Evolutionary conservation across 1,140 invertebrate genomes (phyloP), one percentile per base, ranked within the genome.

Genomic region (Lycorma delicatula): DNA sequence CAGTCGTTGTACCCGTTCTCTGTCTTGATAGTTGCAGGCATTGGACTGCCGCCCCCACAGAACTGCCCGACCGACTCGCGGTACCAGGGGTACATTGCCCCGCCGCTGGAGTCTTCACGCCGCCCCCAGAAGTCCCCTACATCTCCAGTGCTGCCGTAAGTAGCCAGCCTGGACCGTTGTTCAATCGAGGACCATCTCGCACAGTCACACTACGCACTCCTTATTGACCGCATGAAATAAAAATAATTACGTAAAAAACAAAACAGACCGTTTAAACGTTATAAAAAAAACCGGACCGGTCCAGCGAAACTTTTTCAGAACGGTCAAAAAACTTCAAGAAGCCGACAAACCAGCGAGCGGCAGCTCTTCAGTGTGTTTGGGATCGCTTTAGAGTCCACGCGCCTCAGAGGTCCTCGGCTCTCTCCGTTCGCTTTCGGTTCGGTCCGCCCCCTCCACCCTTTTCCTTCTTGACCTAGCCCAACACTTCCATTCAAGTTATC

Each of bases 1-100:
- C 83, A 85, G 69, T 84, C 82, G 64, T 79, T 82, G 69, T 82
- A 84, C 63, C 83, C 83, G 70, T 79, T 82, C 69, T 84, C 83
- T 13, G 80, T 82, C 70, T 85, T 83, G 68, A 83, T 83, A 49
- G 77, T 73, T 26, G 74, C 69, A 48, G 78, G 76, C 67, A 78
- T 79, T 60, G 79, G 79, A 55, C 55, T 66, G 47, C 48, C 62
- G 12, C 62, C 53, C 44, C 76, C 78, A 62, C 75, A 77, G 60
- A 77, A 71, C 63, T 77, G 76, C 38, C 75, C 71, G 61, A 82
- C 79, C 64, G 79, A 80, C 62, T 84, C 83, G 61, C 83, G 72
- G 68, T 84, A 84, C 82, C 82, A 85, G 52, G 83, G 81, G 73
- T 85, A 85, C 82, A 84, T 85, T 18, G 34, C 28, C 9, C 49